Conservation (phyloP, 1,140 invertebrate species). For the Steinernema feltiae region DNA sequence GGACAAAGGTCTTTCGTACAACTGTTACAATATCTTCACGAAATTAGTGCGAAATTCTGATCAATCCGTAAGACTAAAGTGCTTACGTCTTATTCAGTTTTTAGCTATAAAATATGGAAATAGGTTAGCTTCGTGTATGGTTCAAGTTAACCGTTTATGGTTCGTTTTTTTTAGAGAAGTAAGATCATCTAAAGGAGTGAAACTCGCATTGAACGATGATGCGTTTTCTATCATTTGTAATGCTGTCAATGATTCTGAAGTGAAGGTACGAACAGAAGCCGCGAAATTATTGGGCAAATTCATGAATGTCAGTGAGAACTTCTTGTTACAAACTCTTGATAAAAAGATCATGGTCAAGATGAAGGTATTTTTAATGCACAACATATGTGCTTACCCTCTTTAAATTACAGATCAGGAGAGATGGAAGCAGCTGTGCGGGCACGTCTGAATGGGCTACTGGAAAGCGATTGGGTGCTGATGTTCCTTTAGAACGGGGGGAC, state of each 20-base stretch:
- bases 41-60: slow-evolving; percentile 11
- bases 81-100: slow-evolving; percentile 7
- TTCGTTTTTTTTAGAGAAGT: slow-evolving; percentile 39
- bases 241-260: slow-evolving; percentile 80
- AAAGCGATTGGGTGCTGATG: slow-evolving; percentile 78
- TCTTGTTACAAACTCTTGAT: slow-evolving; percentile 89
- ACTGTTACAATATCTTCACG: slow-evolving; percentile 1
- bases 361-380: slow-evolving; percentile 63
- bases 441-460: slow-evolving; percentile 76
- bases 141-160: slow-evolving; percentile 20
- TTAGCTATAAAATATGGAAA: slow-evolving; percentile 26
- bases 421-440: slow-evolving; percentile 68
- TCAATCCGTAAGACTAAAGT: slow-evolving; percentile 16
- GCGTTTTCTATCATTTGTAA: slow-evolving; percentile 91
- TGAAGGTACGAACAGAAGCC: slow-evolving; percentile 61
- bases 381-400: slow-evolving; percentile 16
- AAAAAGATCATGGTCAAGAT: slow-evolving; percentile 97
- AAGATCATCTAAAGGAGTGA: slow-evolving; percentile 54
- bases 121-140: slow-evolving; percentile 25
- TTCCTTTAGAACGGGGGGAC: slow-evolving; percentile 68
- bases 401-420: slow-evolving; percentile 37
- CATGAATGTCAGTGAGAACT: slow-evolving; percentile 76
- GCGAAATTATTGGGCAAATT: slow-evolving; percentile 69
- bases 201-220: slow-evolving; percentile 78
- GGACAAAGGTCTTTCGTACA: slow-evolving; percentile 8